Evolutionary conservation across 2,888 invertebrate genomes (phyloP), one percentile per base, ranked within the genome.

Genomic region (Spialia ferax): DNA sequence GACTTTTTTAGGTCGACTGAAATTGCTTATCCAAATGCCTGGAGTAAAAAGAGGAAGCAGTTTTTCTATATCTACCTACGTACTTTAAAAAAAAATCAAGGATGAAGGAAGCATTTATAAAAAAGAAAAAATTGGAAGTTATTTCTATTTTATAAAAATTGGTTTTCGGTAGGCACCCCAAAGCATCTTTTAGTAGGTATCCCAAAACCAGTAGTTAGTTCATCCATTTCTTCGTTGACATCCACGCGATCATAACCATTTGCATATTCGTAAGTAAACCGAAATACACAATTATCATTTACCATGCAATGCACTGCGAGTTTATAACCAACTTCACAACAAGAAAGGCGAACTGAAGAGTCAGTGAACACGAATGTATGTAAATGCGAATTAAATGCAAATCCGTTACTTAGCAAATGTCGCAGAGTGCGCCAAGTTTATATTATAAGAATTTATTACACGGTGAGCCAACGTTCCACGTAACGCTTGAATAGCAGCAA

Each of bases 391-490:
- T 38, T 57, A 57, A 48, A 57, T 57, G 48, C 48, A 64, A 57
- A 57, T 57, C 35, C 50, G n/a, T 57, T 57, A 7, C 32, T 32
- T 32, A 35, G 32, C 48, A 50, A 50, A 15, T 23, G 48, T 63
- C 48, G 35, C 15, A 56, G 52, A 32, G 23, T 38, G 50, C 22
- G 38, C 38, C 1, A 50, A 52, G 59, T 65, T 59, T 52, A 65
- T 59, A 59, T 59, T 29, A 29, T 15, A 66, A 63, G 42, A 55
- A 60, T 55, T 29, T 55, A 64, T 57, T 29, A n/a, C 48, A 26
- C 42, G 7, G 57, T 45, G 32, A 56, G 22, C 50, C 15, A 22
- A 54, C 54, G n/a, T 54, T 26, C 6, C 29, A 13, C 23, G 13
- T 54, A 54, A 13, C 26, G 54, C 26, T 45, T 63, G 38, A 63